phyloP scores from a whole-genome alignment of 2,797 vertebrate genomes.

The Tenualosa thibaudeaui region DNA sequence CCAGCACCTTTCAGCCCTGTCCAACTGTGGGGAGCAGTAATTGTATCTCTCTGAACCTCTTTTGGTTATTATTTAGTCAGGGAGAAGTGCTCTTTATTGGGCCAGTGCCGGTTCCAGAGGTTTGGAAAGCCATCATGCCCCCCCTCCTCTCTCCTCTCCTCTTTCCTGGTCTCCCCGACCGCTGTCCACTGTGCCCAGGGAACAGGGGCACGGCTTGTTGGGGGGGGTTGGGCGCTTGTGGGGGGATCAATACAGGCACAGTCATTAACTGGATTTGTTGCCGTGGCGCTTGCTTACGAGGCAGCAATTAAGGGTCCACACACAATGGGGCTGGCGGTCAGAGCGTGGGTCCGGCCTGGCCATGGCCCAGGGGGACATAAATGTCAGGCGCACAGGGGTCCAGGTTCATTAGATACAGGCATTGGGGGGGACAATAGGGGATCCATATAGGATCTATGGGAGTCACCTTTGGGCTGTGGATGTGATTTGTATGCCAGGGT shows the following conservation, averaged over 20 bases:
- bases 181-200: conserved; percentile 62
- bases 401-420: conserved; percentile 65
- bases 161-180: conserved; percentile 45
- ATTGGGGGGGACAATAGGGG: conserved; percentile 50
- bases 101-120: conserved; percentile 62
- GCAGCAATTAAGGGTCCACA: conserved; percentile 73
- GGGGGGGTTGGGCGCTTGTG: conserved; percentile 15
- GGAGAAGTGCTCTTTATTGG: conserved; percentile 75
- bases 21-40: conserved; percentile 66
- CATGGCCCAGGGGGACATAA: conserved; percentile 62
- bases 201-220: conserved; percentile 49
- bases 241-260: conserved; percentile 73
- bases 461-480: conserved; percentile 51
- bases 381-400: conserved; percentile 64
- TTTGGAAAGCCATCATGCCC: conserved; percentile 68
- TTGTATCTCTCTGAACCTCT: conserved; percentile 73
- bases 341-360: conserved; percentile 35
- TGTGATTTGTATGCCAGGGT: conserved; percentile 64
- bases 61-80: conserved; percentile 78
- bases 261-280: conserved; percentile 80
- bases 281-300: conserved; percentile 71
- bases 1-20: conserved; percentile 50
- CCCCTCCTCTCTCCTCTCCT: not conserved
- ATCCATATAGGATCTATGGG: conserved; percentile 68
- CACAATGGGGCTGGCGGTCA: conserved; percentile 62